Conservation (phyloP, 2,113 vertebrate genomes). For the Apaloderma vittatum region DNA sequence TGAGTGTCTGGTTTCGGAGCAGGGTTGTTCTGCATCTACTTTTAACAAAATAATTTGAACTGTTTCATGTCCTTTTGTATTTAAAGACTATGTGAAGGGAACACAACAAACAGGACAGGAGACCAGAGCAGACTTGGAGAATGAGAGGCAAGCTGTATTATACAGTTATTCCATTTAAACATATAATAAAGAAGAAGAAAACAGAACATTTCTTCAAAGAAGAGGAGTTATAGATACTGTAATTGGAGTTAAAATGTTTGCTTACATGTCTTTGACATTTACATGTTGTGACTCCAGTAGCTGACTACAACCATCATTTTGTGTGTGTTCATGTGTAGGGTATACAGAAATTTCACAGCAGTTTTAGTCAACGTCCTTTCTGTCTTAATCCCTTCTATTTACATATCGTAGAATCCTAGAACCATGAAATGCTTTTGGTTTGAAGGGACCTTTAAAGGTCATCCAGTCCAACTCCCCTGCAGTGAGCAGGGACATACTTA, state of each 20-base stretch:
- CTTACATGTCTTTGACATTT: not conserved
- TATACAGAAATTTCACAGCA: not conserved
- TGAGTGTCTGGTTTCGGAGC: rapidly evolving
- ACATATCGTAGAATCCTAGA: no score
- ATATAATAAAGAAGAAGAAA: not conserved
- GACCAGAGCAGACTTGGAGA: not conserved
- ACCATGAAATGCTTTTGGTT: no score
- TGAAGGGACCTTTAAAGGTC: no score
- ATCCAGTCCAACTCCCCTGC: no score
- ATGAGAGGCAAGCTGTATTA: not conserved
- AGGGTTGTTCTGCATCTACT: rapidly evolving
- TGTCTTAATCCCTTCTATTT: not conserved
- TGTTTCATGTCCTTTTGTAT: not conserved
- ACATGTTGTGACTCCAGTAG: not conserved
- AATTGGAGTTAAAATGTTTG: not conserved
- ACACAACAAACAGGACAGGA: not conserved
- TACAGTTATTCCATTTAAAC: not conserved
- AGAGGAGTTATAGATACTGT: not conserved
- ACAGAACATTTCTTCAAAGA: not conserved
- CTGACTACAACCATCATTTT: not conserved
- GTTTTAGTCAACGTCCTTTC: not conserved
- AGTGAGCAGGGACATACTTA: no score
- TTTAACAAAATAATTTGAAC: not conserved
- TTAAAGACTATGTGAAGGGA: not conserved
- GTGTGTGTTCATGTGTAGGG: not conserved